These are phyloP conservation scores for Heteronetta atricapilla DNA, from an alignment of 2,113 vertebrate genomes.

Conservation along the genomic window DNA sequence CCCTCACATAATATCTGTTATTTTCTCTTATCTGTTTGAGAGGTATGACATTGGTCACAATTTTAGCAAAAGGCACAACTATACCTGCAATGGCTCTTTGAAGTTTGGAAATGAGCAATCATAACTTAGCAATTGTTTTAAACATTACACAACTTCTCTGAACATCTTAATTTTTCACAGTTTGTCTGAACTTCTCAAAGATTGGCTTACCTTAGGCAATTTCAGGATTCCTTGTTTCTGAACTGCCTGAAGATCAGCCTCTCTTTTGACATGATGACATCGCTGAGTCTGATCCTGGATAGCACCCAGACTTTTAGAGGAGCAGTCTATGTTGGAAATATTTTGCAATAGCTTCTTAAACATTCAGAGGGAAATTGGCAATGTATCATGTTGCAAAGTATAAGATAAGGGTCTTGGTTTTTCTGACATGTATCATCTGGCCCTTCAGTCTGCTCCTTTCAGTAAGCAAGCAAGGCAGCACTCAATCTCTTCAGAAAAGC, in stretches of 20 bases:
- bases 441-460: slow-evolving; percentile 1
- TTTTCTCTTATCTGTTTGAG: not conserved
- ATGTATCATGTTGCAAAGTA: not conserved
- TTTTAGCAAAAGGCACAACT: not conserved
- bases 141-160: not conserved
- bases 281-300: not conserved
- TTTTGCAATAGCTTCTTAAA: slow-evolving; percentile 20
- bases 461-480: not conserved
- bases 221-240: not conserved
- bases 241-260: not conserved
- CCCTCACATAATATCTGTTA: not conserved
- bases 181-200: not conserved
- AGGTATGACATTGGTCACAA: not conserved
- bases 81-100: not conserved
- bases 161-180: not conserved
- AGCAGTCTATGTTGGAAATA: not conserved
- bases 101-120: not conserved
- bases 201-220: not conserved
- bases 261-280: not conserved
- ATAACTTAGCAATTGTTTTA: not conserved
- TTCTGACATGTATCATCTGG: not conserved
- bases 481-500: not conserved
- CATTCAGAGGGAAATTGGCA: not conserved
- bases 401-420: not conserved
- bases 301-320: not conserved